phyloP scores from a whole-genome alignment of 2,113 vertebrate genomes.

The Ploceus nigricollis region DNA sequence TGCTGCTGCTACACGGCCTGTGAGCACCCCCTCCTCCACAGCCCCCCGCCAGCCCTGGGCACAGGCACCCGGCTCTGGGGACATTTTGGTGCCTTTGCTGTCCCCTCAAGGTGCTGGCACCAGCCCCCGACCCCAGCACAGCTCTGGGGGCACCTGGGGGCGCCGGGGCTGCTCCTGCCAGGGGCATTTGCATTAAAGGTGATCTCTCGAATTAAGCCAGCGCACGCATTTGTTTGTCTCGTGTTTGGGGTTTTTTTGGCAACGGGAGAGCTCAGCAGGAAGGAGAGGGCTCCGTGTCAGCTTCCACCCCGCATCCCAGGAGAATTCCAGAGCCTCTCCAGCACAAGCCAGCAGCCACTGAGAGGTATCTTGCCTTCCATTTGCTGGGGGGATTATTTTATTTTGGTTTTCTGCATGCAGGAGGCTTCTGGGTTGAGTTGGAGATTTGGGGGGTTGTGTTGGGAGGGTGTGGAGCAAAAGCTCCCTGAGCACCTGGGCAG shows the following conservation, averaged over 20 bases:
- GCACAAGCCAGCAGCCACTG: not conserved
- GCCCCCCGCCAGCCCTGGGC: not conserved
- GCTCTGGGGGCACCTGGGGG: not conserved
- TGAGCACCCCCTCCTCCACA: not conserved
- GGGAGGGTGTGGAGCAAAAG: not conserved
- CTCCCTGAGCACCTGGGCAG: accelerated
- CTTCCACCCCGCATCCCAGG: not conserved
- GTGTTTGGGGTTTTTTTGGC: not conserved
- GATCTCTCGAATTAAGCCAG: not conserved
- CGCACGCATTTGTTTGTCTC: not conserved
- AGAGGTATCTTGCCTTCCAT: not conserved
- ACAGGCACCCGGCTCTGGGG: not conserved
- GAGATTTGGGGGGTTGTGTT: not conserved
- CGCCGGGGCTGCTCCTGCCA: not conserved
- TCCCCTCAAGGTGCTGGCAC: conserved; percentile 23
- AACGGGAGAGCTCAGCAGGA: not conserved
- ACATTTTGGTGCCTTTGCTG: not conserved
- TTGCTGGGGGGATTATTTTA: not conserved
- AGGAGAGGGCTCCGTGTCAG: not conserved
- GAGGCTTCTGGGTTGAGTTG: not conserved
- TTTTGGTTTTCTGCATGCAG: not conserved
- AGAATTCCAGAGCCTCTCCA: not conserved
- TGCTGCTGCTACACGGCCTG: conserved; percentile 68
- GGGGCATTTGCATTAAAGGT: conserved; percentile 3
- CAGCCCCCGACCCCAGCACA: accelerated